Base-by-base conservation (phyloP, 92 coral and sea anemone genomes). In the Phymanthus crucifer region DNA sequence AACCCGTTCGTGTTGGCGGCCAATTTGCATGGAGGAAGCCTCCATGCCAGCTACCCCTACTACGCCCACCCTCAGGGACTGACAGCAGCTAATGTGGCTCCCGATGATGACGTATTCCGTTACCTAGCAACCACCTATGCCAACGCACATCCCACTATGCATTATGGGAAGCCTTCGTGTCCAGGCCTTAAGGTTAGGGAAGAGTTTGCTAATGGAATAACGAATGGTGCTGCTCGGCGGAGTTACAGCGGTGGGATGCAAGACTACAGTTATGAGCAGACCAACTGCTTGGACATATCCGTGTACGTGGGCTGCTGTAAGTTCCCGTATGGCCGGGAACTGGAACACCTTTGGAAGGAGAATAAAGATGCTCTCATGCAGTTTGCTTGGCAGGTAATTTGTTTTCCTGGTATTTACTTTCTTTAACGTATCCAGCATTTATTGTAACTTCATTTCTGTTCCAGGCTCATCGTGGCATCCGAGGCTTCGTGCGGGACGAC, bases 231-330 rank as follows among this genome's bases (percentile, higher is more conserved):
- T 34, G 93, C 94, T 27, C 83, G 92, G 89, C 73, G 76, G 66
- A 85, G 85, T 33, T 77, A 71, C 8, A 87, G 73, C 11, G 94
- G 94, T 18, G 88, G 90, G 26, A 90, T 95, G 89, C 89, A 89
- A 71, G 98, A 95, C 76, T 95, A 86, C 43, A 89, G 87, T 36
- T 95, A 95, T 72, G 87, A 89, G 40, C 88, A 89, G 7, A 90
- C 87, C 16, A 90, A 87, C 87, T 95, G 98, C 71, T 83, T 93
- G 74, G 98, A 85, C 77, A 85, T 95, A 12, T 73, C 91, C 10
- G 35, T 95, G 8, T 89, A 93, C 79, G 85, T 95, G 93, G 95
- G 97, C 23, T 95, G 98, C 88, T 95, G 98, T 78, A 95, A 95
- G 86, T 95, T 74, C 80, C 98, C 98, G 0, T 90, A 87, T 73